These are phyloP conservation scores for Dicerorhinus sumatrensis DNA, from an alignment of 2,113 vertebrate genomes.

Conservation along the genomic window DNA sequence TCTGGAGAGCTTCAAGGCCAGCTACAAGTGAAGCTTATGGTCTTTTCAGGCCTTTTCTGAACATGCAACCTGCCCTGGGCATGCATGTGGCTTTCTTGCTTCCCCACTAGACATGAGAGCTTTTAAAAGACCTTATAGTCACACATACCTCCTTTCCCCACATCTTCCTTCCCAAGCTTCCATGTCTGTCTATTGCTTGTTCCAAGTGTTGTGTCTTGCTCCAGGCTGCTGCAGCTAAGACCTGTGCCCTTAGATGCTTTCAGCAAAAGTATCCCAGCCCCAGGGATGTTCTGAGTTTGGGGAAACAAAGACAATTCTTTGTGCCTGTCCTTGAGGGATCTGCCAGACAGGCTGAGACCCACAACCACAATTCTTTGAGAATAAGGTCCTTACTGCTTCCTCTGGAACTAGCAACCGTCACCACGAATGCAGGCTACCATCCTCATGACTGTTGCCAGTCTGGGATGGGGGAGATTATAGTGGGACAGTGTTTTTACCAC, in stretches of 20 bases:
- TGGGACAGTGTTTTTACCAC: background rate
- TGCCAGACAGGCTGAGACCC: background rate
- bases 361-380: background rate
- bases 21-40: background rate
- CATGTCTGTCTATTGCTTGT: background rate
- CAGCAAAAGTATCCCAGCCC: background rate
- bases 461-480: background rate
- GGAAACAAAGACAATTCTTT: background rate
- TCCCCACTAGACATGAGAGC: background rate
- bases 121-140: background rate
- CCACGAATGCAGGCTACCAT: accelerated
- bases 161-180: background rate
- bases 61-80: background rate
- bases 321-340: background rate
- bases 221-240: background rate
- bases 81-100: background rate
- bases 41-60: background rate
- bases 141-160: background rate
- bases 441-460: background rate
- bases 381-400: background rate
- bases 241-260: background rate
- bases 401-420: background rate
- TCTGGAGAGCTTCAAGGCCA: background rate
- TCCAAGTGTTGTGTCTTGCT: background rate
- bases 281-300: background rate